These are phyloP conservation scores for Agraylea sexmaculata DNA, from an alignment of 1,140 invertebrate species.

Conservation along the genomic window DNA sequence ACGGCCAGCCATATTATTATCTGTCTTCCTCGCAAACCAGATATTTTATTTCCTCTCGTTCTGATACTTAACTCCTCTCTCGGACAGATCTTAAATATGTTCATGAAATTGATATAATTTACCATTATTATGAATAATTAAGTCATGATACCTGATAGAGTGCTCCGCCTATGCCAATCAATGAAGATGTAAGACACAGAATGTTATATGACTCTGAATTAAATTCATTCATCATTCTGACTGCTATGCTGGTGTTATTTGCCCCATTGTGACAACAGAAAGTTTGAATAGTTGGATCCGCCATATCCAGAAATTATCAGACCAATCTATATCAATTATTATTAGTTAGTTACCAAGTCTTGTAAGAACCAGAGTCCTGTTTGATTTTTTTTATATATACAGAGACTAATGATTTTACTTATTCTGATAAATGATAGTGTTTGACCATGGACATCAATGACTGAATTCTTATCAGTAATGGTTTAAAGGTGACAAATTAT, in stretches of 20 bases:
- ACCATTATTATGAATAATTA: neutral
- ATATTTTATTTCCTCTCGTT: slow-evolving; percentile 41
- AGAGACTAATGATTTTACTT: too few relatives aligned
- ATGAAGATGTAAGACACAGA: slow-evolving; percentile 58
- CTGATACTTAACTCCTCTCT: slow-evolving; percentile 24
- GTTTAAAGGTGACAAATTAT: too few relatives aligned
- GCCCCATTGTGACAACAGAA: slow-evolving; percentile 62
- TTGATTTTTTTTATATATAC: too few relatives aligned
- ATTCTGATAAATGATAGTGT: too few relatives aligned
- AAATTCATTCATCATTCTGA: slow-evolving; percentile 53
- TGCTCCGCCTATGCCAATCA: slow-evolving; percentile 58
- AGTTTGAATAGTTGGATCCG: slow-evolving; percentile 68
- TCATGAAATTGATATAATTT: neutral
- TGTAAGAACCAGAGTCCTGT: too few relatives aligned
- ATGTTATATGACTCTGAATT: slow-evolving; percentile 57
- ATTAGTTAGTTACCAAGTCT: too few relatives aligned
- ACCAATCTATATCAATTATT: too few relatives aligned
- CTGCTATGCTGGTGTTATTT: slow-evolving; percentile 46
- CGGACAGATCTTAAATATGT: slow-evolving; percentile 37
- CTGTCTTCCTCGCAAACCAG: slow-evolving; percentile 47
- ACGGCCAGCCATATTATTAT: slow-evolving; percentile 69
- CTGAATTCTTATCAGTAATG: too few relatives aligned
- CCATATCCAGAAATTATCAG: too few relatives aligned
- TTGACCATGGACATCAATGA: too few relatives aligned
- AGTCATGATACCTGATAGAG: slow-evolving; percentile 53